These are phyloP conservation scores for Fregetta grallaria DNA, from an alignment of 2,113 vertebrate species.

Conservation along the genomic window DNA sequence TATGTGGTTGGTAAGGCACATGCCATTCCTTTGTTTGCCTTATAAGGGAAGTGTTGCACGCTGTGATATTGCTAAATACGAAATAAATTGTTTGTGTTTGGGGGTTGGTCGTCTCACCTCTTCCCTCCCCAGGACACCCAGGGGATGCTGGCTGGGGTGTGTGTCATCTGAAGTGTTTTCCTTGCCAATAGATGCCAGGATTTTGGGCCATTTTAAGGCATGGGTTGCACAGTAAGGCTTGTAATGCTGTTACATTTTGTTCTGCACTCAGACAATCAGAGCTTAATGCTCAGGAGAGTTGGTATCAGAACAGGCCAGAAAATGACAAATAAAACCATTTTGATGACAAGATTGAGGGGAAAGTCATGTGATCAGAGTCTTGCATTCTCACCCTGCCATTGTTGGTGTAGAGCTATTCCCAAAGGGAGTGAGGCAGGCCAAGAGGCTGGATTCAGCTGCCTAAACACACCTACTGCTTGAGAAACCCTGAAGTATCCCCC, in stretches of 20 bases:
- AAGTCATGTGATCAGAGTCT: background rate
- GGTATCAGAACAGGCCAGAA: background rate
- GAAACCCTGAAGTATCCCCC: background rate
- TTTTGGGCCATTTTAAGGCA: background rate
- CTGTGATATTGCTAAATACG: background rate
- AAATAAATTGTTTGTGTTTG: background rate
- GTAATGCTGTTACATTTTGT: background rate
- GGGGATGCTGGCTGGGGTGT: background rate
- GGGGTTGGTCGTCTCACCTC: background rate
- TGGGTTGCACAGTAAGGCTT: background rate
- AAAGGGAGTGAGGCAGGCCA: background rate
- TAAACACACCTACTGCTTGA: background rate
- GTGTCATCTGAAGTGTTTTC: background rate
- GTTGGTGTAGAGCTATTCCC: background rate
- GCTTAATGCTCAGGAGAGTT: background rate
- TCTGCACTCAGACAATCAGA: background rate
- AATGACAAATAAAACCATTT: background rate
- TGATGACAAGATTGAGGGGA: background rate
- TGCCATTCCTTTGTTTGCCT: background rate
- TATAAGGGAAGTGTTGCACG: background rate
- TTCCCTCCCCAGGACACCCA: background rate
- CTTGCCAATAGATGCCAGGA: background rate
- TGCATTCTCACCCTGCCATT: background rate
- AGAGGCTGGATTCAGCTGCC: background rate
- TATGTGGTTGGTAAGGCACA: background rate